A percentile compares a stretch with the other conserved stretches of the same genome.
Conservation (phyloP, 2,797 vertebrate species). For the Netta rufina region DNA sequence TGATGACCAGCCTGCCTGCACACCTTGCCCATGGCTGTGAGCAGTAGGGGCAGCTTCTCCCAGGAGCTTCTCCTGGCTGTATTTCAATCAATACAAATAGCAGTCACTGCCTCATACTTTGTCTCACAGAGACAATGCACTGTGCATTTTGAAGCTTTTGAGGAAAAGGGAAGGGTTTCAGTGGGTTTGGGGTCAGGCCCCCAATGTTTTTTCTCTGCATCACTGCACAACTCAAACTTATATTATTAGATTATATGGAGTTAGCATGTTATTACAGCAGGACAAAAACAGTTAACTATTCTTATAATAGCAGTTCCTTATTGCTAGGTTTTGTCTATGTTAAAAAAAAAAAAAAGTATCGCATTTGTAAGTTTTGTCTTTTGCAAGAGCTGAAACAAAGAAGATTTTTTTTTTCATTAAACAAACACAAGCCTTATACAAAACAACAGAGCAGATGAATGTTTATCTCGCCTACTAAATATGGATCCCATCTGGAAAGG, state of each 20-base stretch:
- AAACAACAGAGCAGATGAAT: slow-evolving; percentile 24
- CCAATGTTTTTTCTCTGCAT: not conserved
- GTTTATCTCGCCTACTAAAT: not conserved
- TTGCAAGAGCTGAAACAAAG: not conserved
- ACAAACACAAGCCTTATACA: slow-evolving; percentile 15
- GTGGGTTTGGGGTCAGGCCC: not conserved
- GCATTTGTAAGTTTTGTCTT: not conserved
- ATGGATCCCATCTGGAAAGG: slow-evolving; percentile 40
- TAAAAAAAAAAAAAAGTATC: not conserved
- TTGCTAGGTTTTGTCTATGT: not conserved
- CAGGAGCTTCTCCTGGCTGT: not conserved
- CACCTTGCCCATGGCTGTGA: not conserved
- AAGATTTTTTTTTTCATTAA: not conserved
- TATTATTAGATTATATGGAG: not conserved
- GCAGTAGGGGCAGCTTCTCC: not conserved
- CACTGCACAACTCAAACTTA: not conserved
- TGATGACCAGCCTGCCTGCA: not conserved
- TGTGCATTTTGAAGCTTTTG: not conserved
- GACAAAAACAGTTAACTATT: not conserved
- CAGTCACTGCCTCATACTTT: rapidly evolving
- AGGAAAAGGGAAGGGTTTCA: not conserved
- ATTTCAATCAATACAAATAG: not conserved
- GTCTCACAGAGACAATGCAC: not conserved
- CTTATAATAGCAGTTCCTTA: not conserved
- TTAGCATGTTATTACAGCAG: not conserved